Percentiles rank a stretch among this genome's conserved stretches.
phyloP scores from a whole-genome alignment of 2,888 invertebrate genomes.

The Polyommatus icarus region DNA sequence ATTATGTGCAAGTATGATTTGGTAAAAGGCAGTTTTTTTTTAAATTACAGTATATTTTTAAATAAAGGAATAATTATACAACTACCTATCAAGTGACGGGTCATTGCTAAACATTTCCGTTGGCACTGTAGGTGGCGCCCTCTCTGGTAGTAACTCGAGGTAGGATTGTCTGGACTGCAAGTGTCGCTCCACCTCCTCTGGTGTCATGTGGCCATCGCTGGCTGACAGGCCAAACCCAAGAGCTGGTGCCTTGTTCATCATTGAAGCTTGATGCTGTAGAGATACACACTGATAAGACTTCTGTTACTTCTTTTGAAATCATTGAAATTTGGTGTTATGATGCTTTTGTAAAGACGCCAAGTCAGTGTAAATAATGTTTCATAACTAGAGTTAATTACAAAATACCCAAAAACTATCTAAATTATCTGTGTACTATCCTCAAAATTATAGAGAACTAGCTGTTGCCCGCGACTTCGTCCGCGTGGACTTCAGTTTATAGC shows the following conservation, averaged over 20 bases:
- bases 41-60: constrained; percentile 33
- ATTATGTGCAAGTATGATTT: too few relatives aligned
- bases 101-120: constrained; percentile 97
- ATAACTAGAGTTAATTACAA: background rate
- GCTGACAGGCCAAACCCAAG: constrained; percentile 64
- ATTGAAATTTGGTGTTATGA: background rate
- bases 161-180: constrained; percentile 91
- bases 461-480: too few relatives aligned
- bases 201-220: constrained; percentile 91
- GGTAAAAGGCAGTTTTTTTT: too few relatives aligned
- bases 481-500: too few relatives aligned
- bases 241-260: constrained; percentile 77
- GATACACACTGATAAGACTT: background rate
- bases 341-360: background rate
- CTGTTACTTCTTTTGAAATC: background rate
- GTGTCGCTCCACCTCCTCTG: constrained; percentile 94
- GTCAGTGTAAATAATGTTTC: background rate
- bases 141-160: constrained; percentile 89
- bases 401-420: background rate
- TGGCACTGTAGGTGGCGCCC: constrained; percentile 93
- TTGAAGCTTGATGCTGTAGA: constrained; percentile 76
- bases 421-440: background rate
- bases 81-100: constrained; percentile 90
- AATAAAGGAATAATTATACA: background rate
- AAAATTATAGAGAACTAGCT: background rate